A percentile compares a stretch with the other conserved stretches of the same genome.
Conservation (phyloP, 2,113 vertebrate genomes). For the Suricata suricatta region DNA sequence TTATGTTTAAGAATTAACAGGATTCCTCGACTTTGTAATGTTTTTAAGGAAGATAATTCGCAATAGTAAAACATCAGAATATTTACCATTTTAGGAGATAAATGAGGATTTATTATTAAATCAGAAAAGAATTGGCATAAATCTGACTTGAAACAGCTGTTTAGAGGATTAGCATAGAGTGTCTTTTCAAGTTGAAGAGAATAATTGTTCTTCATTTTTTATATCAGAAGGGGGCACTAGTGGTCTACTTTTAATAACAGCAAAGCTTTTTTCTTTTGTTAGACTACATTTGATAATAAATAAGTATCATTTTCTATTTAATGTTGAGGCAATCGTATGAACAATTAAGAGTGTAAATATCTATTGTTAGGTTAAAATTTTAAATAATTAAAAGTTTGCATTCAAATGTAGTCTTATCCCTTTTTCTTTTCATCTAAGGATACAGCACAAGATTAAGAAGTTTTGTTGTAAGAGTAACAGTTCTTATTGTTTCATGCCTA, state of each 20-base stretch:
- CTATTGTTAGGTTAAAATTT: conserved; percentile 79
- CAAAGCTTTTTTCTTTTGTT: conserved; percentile 79
- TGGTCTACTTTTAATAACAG: conserved; percentile 80
- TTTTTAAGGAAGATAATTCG: not conserved
- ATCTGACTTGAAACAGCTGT: conserved; percentile 72
- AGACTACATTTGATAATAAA: conserved; percentile 80
- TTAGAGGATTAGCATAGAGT: conserved; percentile 43
- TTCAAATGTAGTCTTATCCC: conserved; percentile 75
- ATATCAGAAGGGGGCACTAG: conserved; percentile 86
- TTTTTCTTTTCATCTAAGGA: conserved; percentile 65
- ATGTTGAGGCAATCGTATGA: conserved; percentile 78
- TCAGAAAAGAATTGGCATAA: conserved; percentile 62
- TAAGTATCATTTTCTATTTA: conserved; percentile 81
- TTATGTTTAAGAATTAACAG: not conserved
- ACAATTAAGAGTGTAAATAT: conserved; percentile 83
- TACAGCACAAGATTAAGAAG: conserved; percentile 58
- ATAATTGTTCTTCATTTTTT: conserved; percentile 65
- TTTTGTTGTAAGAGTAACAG: conserved; percentile 43
- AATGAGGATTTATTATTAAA: conserved; percentile 65
- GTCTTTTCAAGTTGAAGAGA: conserved; percentile 52
- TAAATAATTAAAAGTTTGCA: conserved; percentile 82
- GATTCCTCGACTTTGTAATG: not conserved
- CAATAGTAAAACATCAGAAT: not conserved
- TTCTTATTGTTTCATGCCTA: conserved; percentile 66
- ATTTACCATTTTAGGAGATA: conserved; percentile 35